Evolutionary conservation across 92 coral and sea anemone genomes (phyloP).

Genomic region (Palythoa grandis): DNA sequence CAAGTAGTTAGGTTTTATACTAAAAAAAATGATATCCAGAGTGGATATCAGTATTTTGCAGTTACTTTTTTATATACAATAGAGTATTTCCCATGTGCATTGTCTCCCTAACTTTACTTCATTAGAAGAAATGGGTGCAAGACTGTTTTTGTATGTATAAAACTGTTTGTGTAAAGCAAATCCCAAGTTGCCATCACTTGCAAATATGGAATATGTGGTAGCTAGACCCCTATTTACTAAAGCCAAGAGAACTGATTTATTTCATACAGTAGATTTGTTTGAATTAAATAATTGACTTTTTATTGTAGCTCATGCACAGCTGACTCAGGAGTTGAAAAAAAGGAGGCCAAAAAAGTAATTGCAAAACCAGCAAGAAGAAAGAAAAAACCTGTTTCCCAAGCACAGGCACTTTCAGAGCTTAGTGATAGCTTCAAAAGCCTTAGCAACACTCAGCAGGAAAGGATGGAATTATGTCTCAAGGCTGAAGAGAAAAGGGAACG

Average conservation of each 20-base stretch:
- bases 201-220: conserved; percentile 40
- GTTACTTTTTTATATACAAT: conserved; percentile 11
- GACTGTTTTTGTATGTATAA: conserved; percentile 36
- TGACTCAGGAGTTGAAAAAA: conserved; percentile 24
- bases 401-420: conserved; percentile 36
- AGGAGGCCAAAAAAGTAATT: conserved; percentile 30
- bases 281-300: conserved; percentile 15
- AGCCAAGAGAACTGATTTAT: conserved; percentile 43
- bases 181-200: conserved; percentile 33
- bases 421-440: conserved; percentile 37
- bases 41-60: conserved; percentile 25
- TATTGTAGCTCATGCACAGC: conserved; percentile 15
- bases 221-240: conserved; percentile 34
- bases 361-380: conserved; percentile 36
- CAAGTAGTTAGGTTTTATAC: conserved; percentile 39
- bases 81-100: conserved; percentile 30
- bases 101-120: conserved; percentile 39
- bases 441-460: conserved; percentile 34
- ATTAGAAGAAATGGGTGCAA: conserved; percentile 37
- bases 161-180: conserved; percentile 28
- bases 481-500: conserved; percentile 42
- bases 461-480: conserved; percentile 41
- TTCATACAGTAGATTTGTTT: conserved; percentile 15
- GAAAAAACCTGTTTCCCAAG: conserved; percentile 36
- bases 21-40: conserved; percentile 28